Evolutionary conservation across 2,888 invertebrate species (phyloP).

Genomic region (Cistogaster globosa): DNA sequence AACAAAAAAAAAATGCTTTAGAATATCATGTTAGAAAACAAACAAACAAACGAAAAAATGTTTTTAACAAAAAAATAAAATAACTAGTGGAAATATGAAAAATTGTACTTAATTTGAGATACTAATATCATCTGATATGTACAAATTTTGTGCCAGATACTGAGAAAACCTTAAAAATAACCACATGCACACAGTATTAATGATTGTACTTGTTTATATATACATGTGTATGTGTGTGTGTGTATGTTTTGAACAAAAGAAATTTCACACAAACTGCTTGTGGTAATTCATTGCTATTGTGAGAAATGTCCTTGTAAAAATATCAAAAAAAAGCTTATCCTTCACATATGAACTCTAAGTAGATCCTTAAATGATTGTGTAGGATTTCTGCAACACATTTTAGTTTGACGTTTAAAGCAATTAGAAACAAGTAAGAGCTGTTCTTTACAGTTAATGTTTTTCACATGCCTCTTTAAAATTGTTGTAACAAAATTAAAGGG

Average conservation of each 20-base stretch:
- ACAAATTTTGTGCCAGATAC: constrained; percentile 23
- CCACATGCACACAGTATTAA: not conserved
- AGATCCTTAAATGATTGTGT: constrained; percentile 28
- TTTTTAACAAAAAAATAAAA: not conserved
- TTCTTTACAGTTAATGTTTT: too few species aligned
- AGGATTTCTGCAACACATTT: not conserved
- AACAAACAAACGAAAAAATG: too few species aligned
- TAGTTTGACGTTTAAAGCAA: too few species aligned
- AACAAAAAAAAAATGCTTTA: not conserved
- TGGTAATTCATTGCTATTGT: constrained; percentile 37
- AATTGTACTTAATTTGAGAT: constrained; percentile 10
- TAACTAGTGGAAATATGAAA: not conserved
- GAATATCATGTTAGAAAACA: too few species aligned
- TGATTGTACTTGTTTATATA: not conserved
- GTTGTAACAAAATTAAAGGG: too few species aligned
- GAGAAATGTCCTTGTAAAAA: constrained; percentile 51
- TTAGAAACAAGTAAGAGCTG: too few species aligned
- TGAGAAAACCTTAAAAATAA: constrained; percentile 1
- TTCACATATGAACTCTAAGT: constrained; percentile 65
- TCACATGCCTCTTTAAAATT: too few species aligned
- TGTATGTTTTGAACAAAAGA: constrained; percentile 12
- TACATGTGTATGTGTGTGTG: not conserved
- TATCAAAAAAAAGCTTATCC: constrained; percentile 31
- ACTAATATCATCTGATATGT: constrained; percentile 7
- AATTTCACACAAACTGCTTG: constrained; percentile 12